A percentile compares a stretch with the other conserved stretches of the same genome.
Conservation (phyloP, 2,113 vertebrate genomes). For the Picathartes gymnocephalus region DNA sequence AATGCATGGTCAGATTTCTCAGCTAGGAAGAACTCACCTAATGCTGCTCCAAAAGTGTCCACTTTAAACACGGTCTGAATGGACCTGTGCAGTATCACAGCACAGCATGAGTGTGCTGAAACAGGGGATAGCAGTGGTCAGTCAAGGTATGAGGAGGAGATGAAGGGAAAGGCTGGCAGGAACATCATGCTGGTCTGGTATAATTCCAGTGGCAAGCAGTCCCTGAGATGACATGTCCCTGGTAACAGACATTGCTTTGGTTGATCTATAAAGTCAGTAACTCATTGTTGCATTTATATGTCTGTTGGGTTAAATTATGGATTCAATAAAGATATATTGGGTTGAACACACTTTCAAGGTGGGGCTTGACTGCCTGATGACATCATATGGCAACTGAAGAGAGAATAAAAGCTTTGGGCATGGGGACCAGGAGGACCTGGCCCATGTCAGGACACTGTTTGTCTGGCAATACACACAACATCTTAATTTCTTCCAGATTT, state of each 20-base stretch:
- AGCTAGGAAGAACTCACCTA: background rate
- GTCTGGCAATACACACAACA: background rate
- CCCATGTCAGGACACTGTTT: background rate
- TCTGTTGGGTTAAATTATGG: background rate
- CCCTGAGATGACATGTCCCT: background rate
- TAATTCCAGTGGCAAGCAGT: background rate
- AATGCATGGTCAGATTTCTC: background rate
- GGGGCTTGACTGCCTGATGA: background rate
- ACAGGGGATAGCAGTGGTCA: background rate
- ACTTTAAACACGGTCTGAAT: background rate
- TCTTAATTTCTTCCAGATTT: background rate
- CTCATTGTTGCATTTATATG: background rate
- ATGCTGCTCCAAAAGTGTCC: background rate
- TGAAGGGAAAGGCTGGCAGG: background rate
- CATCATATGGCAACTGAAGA: background rate
- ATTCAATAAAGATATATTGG: background rate
- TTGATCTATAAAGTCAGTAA: background rate
- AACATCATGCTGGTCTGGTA: fast-evolving
- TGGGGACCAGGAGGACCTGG: background rate
- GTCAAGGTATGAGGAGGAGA: background rate
- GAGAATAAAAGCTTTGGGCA: background rate
- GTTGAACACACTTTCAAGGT: background rate
- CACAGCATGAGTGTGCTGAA: background rate
- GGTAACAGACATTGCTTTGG: background rate
- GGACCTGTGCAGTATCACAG: background rate